These are phyloP conservation scores for Pangasius krempfi DNA, from an alignment of 2,797 vertebrate species.

Conservation along the genomic window DNA sequence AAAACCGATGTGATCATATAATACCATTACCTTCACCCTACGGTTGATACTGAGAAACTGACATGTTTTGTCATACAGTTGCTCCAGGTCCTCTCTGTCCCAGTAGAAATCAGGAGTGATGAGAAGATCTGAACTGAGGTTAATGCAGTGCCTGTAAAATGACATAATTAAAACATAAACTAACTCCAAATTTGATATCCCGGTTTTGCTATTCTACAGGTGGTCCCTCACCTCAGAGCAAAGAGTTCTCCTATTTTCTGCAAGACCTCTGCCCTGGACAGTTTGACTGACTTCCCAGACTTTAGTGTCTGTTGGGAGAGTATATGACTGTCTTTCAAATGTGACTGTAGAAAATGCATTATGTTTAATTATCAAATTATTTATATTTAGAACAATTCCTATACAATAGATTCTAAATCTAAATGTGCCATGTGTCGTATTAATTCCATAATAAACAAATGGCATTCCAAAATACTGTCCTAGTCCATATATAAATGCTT, in stretches of 20 bases:
- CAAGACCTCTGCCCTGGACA: conserved; percentile 95
- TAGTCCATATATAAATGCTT: background rate
- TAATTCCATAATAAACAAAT: background rate
- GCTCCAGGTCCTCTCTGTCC: conserved; percentile 95
- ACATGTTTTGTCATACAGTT: conserved; percentile 95
- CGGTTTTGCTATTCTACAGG: conserved; percentile 4
- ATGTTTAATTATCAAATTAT: background rate
- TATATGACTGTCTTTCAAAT: background rate
- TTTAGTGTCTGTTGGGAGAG: conserved; percentile 83
- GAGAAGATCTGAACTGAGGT: conserved; percentile 95
- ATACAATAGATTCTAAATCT: background rate
- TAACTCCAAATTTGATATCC: background rate
- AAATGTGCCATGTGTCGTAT: background rate
- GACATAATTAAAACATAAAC: background rate
- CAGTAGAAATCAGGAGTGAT: conserved; percentile 99
- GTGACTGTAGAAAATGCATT: background rate
- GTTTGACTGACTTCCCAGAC: conserved; percentile 86
- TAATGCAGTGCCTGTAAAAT: conserved; percentile 86
- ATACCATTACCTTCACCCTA: conserved; percentile 86
- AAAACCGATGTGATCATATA: background rate
- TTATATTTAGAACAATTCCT: background rate
- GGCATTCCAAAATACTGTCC: background rate
- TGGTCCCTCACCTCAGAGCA: conserved; percentile 82
- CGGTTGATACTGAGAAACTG: conserved; percentile 96
- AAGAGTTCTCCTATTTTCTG: conserved; percentile 98